Conservation (phyloP, 2,113 vertebrate species). For the Scartelaos histophorus region DNA sequence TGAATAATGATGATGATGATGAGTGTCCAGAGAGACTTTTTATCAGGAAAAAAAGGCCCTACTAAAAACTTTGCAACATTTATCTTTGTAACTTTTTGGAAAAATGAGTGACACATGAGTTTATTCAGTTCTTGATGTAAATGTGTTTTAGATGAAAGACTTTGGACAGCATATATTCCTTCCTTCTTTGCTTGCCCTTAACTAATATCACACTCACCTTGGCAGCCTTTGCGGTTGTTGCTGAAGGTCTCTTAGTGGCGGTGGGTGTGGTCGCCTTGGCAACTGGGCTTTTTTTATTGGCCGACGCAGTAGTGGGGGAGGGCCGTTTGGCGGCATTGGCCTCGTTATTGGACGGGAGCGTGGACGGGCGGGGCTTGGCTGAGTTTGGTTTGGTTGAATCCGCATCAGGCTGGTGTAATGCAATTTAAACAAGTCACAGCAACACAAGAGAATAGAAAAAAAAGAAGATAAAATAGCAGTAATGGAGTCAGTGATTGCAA, state of each 20-base stretch:
- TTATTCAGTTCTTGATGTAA: background rate
- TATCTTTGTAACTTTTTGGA: no score
- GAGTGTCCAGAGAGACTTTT: background rate
- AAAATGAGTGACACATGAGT: no score
- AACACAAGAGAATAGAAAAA: slow-evolving; percentile 35
- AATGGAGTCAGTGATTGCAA: slow-evolving; percentile 44
- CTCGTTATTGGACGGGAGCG: slow-evolving; percentile 70
- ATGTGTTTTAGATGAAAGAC: background rate
- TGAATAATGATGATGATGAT: slow-evolving; percentile 3
- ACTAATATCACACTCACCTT: slow-evolving; percentile 81
- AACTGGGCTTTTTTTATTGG: slow-evolving; percentile 85
- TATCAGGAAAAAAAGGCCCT: background rate
- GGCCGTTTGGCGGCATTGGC: slow-evolving; percentile 79
- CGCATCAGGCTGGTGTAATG: slow-evolving; percentile 78
- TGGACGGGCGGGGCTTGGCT: slow-evolving; percentile 80
- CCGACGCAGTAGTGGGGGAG: slow-evolving; percentile 67
- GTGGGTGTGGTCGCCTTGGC: slow-evolving; percentile 74
- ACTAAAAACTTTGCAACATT: no score
- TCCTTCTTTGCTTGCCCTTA: background rate
- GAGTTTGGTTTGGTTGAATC: slow-evolving; percentile 77
- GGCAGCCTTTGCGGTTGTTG: slow-evolving; percentile 47
- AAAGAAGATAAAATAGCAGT: slow-evolving; percentile 38
- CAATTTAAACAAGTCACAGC: slow-evolving; percentile 34
- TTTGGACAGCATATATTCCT: background rate
- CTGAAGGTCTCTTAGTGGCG: slow-evolving; percentile 68